Percentiles rank a stretch among this genome's conserved stretches.
These are phyloP conservation scores for Ferrisia virgata DNA, from an alignment of 2,888 invertebrate genomes.

Conservation along the genomic window DNA sequence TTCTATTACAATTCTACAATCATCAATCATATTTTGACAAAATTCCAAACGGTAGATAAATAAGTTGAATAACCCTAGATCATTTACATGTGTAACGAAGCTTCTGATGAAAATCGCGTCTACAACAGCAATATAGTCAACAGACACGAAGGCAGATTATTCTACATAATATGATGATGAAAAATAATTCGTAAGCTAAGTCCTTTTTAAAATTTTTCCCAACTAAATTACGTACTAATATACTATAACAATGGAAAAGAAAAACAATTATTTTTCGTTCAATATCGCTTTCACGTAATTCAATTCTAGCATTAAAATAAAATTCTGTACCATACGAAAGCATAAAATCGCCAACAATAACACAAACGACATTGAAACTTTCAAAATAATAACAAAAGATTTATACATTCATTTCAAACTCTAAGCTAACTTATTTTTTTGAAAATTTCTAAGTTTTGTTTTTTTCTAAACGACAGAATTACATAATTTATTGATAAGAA, in stretches of 20 bases:
- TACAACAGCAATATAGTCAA: not conserved
- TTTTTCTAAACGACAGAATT: not conserved
- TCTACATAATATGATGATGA: too few species aligned
- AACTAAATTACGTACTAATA: not conserved
- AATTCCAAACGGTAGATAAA: not conserved
- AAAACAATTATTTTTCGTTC: not conserved
- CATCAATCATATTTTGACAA: conserved; percentile 4
- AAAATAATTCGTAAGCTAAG: not conserved
- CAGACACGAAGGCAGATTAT: too few species aligned
- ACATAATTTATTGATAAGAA: not conserved
- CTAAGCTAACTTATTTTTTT: not conserved
- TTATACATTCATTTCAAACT: not conserved
- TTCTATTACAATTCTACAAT: not conserved
- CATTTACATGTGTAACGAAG: not conserved
- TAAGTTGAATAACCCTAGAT: not conserved
- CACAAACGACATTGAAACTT: not conserved
- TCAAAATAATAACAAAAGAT: not conserved
- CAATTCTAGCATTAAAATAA: not conserved
- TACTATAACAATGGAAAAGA: not conserved
- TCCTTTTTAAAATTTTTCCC: not conserved
- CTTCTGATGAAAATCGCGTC: not conserved
- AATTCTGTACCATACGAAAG: not conserved
- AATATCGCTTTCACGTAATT: conserved; percentile 22
- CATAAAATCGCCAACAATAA: conserved; percentile 1
- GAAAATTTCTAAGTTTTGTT: not conserved